Evolutionary conservation across 2,113 vertebrate genomes (phyloP).

Genomic region (Progne subis): DNA sequence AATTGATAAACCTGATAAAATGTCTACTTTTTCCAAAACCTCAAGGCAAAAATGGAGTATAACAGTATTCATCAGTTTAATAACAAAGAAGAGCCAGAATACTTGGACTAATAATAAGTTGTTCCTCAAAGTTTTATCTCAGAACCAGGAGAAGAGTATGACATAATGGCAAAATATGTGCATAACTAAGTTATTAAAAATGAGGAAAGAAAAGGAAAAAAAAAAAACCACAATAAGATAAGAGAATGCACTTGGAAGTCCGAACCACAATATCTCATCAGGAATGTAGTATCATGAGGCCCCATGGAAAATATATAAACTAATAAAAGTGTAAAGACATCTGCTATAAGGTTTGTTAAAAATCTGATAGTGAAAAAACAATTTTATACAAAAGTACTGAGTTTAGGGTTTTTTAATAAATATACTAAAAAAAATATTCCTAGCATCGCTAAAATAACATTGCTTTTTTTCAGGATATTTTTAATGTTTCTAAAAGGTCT

Average conservation of each 20-base stretch:
- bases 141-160: not conserved
- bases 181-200: constrained; percentile 4
- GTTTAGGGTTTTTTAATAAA: not conserved
- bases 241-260: not conserved
- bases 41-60: not conserved
- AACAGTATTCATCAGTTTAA: not conserved
- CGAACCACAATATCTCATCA: not conserved
- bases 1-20: not conserved
- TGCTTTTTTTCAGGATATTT: not conserved
- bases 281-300: not conserved
- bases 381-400: not conserved
- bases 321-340: not conserved
- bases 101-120: not conserved
- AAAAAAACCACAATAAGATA: not conserved
- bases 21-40: not conserved
- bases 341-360: not conserved
- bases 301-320: not conserved
- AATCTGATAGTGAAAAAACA: not conserved
- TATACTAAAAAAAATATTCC: not conserved
- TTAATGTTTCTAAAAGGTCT: not conserved
- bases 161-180: not conserved
- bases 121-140: not conserved
- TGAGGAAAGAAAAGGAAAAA: not conserved
- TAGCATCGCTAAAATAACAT: not conserved
- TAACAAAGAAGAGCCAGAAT: not conserved